phyloP scores from a whole-genome alignment of 2,888 invertebrate species.

The Agriopis marginaria region DNA sequence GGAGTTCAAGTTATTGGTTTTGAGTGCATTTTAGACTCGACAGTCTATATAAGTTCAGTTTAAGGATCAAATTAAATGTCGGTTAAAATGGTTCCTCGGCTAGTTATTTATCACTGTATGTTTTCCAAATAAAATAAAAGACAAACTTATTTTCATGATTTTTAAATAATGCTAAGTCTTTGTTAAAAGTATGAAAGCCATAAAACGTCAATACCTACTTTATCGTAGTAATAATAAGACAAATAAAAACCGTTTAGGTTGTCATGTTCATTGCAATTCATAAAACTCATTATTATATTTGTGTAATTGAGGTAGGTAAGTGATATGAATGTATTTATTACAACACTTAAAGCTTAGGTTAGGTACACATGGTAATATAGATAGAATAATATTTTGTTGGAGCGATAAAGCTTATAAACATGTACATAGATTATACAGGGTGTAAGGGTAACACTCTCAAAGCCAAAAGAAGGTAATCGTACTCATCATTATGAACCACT shows the following conservation, averaged over 20 bases:
- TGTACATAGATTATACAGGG: conserved; percentile 12
- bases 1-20: too few species aligned
- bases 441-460: too few species aligned
- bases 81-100: background rate
- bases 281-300: background rate
- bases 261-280: background rate
- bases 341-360: conserved; percentile 43
- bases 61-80: background rate
- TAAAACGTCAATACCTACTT: background rate
- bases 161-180: background rate
- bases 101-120: too few species aligned
- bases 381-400: conserved; percentile 25
- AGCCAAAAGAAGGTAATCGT: too few species aligned
- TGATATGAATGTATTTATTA: conserved; percentile 19
- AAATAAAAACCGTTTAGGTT: background rate
- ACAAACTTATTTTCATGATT: background rate
- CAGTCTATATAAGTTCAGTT: background rate
- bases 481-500: too few species aligned
- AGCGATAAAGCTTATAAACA: conserved; percentile 40
- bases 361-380: conserved; percentile 29
- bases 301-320: background rate
- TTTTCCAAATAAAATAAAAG: too few species aligned
- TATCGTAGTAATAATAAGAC: background rate
- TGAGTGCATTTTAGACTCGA: background rate
- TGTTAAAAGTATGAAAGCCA: background rate